Conservation (phyloP, 2,113 vertebrate species). For the Heptranchias perlo region DNA sequence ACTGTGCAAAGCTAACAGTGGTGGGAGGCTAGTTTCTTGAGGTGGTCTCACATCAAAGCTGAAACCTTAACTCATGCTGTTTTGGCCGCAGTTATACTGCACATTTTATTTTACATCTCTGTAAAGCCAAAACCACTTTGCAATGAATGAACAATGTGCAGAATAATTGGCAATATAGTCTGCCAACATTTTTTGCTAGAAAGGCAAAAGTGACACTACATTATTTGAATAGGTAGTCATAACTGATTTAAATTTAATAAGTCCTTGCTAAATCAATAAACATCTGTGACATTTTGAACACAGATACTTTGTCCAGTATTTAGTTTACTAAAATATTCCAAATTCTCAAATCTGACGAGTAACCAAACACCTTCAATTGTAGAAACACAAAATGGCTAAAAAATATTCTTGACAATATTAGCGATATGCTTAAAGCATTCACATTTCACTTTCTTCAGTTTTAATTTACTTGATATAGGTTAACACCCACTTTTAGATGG, state of each 20-base stretch:
- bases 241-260: not conserved
- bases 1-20: not conserved
- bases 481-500: not conserved
- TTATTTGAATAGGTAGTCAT: not conserved
- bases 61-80: not conserved
- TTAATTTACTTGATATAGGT: not conserved
- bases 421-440: not conserved
- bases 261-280: not conserved
- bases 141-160: not conserved
- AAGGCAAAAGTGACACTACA: not conserved
- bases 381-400: not conserved
- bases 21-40: not conserved
- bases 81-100: not conserved
- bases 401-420: not conserved
- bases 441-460: not conserved
- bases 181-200: not conserved
- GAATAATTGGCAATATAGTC: not conserved
- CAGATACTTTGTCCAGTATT: not conserved
- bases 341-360: not conserved
- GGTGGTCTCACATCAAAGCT: not conserved
- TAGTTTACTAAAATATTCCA: not conserved
- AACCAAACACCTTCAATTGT: not conserved
- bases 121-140: not conserved
- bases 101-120: not conserved
- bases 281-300: not conserved